Evolutionary conservation across 2,113 vertebrate species (phyloP).

Genomic region (Tenrec ecaudatus): DNA sequence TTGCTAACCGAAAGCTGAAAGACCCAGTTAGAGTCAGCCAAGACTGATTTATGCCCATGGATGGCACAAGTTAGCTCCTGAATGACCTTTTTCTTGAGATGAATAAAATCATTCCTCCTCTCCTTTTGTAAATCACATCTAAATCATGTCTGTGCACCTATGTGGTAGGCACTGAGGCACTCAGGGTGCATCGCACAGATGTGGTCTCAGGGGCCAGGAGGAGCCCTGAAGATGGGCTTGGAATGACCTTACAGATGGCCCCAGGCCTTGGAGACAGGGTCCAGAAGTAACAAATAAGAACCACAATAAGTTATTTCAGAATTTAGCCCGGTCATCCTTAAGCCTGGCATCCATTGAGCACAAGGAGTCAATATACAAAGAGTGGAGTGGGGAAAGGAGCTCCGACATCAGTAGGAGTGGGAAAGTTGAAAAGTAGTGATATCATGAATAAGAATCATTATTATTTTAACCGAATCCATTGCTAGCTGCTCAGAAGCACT

Average conservation of each 20-base stretch:
- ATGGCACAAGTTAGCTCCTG: constrained; percentile 36
- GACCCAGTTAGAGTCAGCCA: background rate
- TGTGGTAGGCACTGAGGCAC: background rate
- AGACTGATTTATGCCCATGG: constrained; percentile 44
- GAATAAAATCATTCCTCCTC: constrained; percentile 37
- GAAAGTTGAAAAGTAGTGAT: constrained; percentile 36
- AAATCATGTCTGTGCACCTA: constrained; percentile 43
- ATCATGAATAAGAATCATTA: constrained; percentile 2
- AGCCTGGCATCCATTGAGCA: background rate
- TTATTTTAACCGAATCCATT: constrained; percentile 56
- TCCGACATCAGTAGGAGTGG: background rate
- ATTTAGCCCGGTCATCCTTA: constrained; percentile 52
- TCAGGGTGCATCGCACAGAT: background rate
- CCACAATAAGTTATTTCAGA: constrained; percentile 23
- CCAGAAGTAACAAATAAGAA: constrained; percentile 67
- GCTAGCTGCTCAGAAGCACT: constrained; percentile 14
- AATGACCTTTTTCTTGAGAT: constrained; percentile 50
- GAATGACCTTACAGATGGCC: background rate
- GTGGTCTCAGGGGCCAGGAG: background rate
- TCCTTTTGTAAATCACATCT: constrained; percentile 58
- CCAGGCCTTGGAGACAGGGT: background rate
- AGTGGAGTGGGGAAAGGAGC: background rate
- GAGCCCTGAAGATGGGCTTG: background rate
- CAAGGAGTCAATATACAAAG: constrained; percentile 1
- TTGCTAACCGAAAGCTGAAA: constrained; percentile 57